Base-by-base conservation (phyloP, 2,797 vertebrate species). In the Callimico goeldii region DNA sequence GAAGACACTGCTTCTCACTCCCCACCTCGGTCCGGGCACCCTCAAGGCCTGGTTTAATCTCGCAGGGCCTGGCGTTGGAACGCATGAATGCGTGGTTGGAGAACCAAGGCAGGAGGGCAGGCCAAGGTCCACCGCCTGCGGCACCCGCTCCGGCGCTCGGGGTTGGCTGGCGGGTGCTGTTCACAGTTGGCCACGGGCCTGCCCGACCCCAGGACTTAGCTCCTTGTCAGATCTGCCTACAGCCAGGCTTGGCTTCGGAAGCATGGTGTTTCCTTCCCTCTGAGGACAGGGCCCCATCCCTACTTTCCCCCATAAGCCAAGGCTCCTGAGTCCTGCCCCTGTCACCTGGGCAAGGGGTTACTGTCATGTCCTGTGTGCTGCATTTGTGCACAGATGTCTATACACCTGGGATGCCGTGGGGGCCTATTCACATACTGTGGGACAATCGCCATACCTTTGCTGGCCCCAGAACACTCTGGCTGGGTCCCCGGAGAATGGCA, bases 61-160 rank as follows among this genome's bases (percentile, higher is more conserved):
- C n/a, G 64, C 15, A 67, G 64, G 85, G 43, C 88, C 73, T 52
- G 43, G 90, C 30, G 28, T 6, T 88, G 94, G 94, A 97, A 92
- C 58, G 91, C 76, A 30, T 73, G 55, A 90, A 50, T 87, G 61
- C 61, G 28, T 14, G 46, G 58, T 20, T 85, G 89, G 73, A 83
- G 58, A 48, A 94, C 50, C 83, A 94, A 83, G 61, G 61, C 11
- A 19, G n/a, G 93, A 91, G 43, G 93, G 88, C 77, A 92, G 95
- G 85, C 81, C 79, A 36, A 96, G 96, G 97, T 96, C 88, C 96
- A 93, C 83, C 50, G 67, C 94, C 64, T 1, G 36, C 86, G 17
- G 43, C 39, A 58, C 48, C 88, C 6, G 1, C 48, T 64, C 75
- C 87, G 64, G 81, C 9, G 1, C 52, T n/a, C 13, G 0, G 43